Conservation (phyloP, 2,797 vertebrate species). For the Gallinago stenura region DNA sequence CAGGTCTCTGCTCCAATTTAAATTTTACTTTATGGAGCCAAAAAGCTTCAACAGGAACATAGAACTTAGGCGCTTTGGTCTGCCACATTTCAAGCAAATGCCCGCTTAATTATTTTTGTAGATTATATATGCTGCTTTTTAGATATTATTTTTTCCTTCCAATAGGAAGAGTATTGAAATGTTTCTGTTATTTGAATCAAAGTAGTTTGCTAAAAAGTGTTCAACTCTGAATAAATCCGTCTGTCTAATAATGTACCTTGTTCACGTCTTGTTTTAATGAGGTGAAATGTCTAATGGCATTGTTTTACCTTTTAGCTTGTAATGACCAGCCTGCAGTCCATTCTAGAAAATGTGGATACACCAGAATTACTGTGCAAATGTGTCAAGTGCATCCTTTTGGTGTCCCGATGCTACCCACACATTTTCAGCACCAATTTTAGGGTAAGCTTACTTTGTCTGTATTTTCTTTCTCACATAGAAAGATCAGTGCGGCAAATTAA, state of each 20-base stretch:
- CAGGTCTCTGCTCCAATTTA: neutral
- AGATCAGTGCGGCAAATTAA: neutral
- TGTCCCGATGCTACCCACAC: constrained; percentile 96
- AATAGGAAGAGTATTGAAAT: neutral
- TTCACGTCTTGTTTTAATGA: neutral
- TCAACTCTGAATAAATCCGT: neutral
- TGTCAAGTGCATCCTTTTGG: constrained; percentile 95
- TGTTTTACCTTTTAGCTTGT: constrained; percentile 85
- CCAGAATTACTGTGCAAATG: constrained; percentile 97
- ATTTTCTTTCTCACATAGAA: neutral
- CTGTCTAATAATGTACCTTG: neutral
- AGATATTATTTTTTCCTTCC: neutral
- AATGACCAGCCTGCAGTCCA: constrained; percentile 97
- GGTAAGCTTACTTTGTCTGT: constrained; percentile 79
- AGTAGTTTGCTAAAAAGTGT: neutral
- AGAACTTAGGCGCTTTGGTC: neutral
- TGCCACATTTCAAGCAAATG: neutral
- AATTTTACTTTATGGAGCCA: neutral
- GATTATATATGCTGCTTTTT: neutral
- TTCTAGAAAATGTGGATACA: constrained; percentile 97
- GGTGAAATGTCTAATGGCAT: neutral
- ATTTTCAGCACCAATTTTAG: constrained; percentile 99
- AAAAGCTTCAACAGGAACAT: neutral
- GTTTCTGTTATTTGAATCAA: neutral
- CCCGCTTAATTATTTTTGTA: neutral